phyloP scores from a whole-genome alignment of 2,113 vertebrate species.

The Malurus elegans region DNA sequence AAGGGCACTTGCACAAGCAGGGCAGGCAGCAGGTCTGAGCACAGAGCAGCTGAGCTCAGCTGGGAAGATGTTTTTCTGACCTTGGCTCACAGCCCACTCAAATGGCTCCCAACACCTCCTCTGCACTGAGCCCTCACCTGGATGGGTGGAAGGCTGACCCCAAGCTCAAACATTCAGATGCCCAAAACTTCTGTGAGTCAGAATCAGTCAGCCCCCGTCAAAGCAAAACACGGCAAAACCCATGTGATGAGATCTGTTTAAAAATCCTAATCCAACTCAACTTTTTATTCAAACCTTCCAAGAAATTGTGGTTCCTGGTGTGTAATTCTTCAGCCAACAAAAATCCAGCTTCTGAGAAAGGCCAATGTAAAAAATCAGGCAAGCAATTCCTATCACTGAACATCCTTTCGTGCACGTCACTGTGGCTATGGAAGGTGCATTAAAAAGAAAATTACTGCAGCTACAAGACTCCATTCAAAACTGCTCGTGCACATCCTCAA shows the following conservation, averaged over 20 bases:
- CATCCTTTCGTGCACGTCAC: not conserved
- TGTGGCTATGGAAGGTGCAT: not conserved
- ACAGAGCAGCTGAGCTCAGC: not conserved
- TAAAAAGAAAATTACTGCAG: slow-evolving; percentile 3
- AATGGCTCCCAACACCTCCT: not conserved
- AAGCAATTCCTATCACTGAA: not conserved
- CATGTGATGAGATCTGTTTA: not conserved
- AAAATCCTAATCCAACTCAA: not conserved
- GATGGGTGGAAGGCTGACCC: not conserved
- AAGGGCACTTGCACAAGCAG: not conserved
- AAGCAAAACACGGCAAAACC: not conserved
- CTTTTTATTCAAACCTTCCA: not conserved
- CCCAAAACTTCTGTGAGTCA: not conserved
- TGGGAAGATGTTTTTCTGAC: not conserved
- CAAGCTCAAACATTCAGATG: not conserved
- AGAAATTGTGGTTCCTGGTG: not conserved
- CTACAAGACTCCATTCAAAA: not conserved
- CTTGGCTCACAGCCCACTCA: not conserved
- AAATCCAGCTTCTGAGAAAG: not conserved
- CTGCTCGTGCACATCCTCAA: not conserved
- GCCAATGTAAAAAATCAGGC: not conserved
- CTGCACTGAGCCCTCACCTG: not conserved
- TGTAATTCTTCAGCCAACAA: not conserved
- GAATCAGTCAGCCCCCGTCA: not conserved
- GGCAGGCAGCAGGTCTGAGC: not conserved